Evolutionary conservation across 2,888 invertebrate species (phyloP), one percentile per base, ranked within the genome.

Genomic region (Oscheius onirici): DNA sequence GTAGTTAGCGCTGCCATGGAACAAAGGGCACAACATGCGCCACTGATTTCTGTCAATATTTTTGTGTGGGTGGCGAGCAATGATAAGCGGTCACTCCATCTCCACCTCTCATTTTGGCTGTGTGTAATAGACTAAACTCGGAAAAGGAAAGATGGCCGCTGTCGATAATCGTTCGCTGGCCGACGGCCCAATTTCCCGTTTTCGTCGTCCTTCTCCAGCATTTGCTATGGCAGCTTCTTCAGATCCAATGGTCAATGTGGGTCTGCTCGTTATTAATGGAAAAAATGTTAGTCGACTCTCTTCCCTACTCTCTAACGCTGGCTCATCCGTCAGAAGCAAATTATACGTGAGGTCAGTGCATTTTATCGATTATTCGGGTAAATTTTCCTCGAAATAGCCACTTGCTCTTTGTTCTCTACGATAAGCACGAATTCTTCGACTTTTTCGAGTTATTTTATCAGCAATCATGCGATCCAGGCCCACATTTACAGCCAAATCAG

Each of bases 271-370:
- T 20, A 49, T 78, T 1, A 69, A 43, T 26, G 61, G 66, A 26
- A 72, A 54, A 67, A 78, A 74, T 58, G 43, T 76, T 28, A 69
- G 55, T 41, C 68, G 71, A 46, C 51, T 79, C 17, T 69, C 73
- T 15, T 69, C 69, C 11, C 57, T 76, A n/a, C 69, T 79, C 20
- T 54, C 69, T 2, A 63, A 73, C 17, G 79, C 76, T 1, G 75
- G 74, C 8, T 60, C 72, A 2, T 44, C 54, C 26, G 78, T 81
- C 41, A 72, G 49, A 26, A 70, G 71, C 15, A 60, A 71, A 41
- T 73, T 83, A 49, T 83, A 83, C 66, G 74, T 83, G 11, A 78
- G 76, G 76, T 74, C n/a, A 24, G 68, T 28, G 6, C 22, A 22
- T 20, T 17, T n/a, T 57, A 46, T 46, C 20, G 46, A 46, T 46